phyloP scores from a whole-genome alignment of 92 coral and sea anemone species.

The Porites cylindrica region DNA sequence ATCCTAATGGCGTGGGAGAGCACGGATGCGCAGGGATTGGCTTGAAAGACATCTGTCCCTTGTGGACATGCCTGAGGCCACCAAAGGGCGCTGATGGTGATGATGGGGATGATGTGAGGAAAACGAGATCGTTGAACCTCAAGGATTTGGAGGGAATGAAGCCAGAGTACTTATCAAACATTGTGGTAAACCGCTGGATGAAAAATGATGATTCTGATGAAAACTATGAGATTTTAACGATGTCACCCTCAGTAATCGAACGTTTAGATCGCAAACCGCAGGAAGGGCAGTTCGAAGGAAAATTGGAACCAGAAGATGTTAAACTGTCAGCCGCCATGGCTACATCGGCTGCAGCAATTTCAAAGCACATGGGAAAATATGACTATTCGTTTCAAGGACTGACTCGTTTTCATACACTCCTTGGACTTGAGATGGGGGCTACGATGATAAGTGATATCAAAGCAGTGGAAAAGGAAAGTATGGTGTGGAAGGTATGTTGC shows the following conservation, averaged over 20 bases:
- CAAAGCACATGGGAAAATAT: slow-evolving; percentile 32
- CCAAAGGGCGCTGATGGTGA: not conserved
- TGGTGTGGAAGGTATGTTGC: not conserved
- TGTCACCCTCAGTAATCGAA: slow-evolving; percentile 68
- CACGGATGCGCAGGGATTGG: slow-evolving; percentile 54
- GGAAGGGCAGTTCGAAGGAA: slow-evolving; percentile 45
- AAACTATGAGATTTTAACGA: slow-evolving; percentile 60
- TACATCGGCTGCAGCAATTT: slow-evolving; percentile 84
- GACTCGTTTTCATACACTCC: slow-evolving; percentile 6
- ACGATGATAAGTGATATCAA: not conserved
- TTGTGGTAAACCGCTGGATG: slow-evolving; percentile 78
- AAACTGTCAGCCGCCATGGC: slow-evolving; percentile 89
- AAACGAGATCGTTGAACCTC: slow-evolving; percentile 32
- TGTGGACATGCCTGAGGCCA: slow-evolving; percentile 16
- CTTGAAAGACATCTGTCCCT: slow-evolving; percentile 60
- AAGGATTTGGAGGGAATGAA: slow-evolving; percentile 65
- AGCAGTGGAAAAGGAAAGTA: not conserved
- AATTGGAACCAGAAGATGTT: slow-evolving; percentile 68
- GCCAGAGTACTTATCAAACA: slow-evolving; percentile 84
- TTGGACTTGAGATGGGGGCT: slow-evolving; percentile 33
- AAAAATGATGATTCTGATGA: not conserved
- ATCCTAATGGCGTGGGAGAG: slow-evolving; percentile 59
- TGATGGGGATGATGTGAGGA: not conserved
- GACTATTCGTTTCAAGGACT: not conserved
- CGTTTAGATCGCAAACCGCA: slow-evolving; percentile 56